A percentile compares a stretch with the other conserved stretches of the same genome.
These are phyloP conservation scores for Ictalurus punctatus DNA, from an alignment of 2,113 vertebrate species.

Conservation along the genomic window DNA sequence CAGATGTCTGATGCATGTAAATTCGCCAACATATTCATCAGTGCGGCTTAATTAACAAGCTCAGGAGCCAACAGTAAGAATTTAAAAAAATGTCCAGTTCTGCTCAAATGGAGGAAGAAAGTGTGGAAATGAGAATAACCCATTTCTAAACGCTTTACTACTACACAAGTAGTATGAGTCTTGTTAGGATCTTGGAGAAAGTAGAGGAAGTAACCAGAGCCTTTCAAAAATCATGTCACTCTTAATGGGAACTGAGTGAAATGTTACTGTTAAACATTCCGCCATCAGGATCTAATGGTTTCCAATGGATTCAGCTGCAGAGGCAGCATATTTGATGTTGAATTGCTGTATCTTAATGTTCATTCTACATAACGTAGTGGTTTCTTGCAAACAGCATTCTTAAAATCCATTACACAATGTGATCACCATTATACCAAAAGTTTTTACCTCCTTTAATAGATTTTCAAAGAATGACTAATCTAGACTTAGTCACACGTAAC, in stretches of 20 bases:
- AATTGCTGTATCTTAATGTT: background rate
- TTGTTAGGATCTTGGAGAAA: background rate
- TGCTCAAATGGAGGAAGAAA: background rate
- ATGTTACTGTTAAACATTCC: background rate
- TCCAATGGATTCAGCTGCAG: background rate
- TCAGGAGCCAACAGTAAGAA: background rate
- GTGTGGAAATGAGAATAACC: background rate
- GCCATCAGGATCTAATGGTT: background rate
- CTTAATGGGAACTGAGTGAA: background rate
- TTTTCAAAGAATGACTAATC: background rate
- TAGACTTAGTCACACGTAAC: background rate
- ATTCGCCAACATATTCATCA: background rate
- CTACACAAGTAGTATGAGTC: background rate
- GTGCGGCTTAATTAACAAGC: constrained; percentile 5
- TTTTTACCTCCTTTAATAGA: background rate
- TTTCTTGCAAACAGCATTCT: background rate
- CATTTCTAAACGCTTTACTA: background rate
- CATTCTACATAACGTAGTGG: background rate
- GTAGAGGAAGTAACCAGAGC: background rate
- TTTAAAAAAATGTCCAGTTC: background rate
- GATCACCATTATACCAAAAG: background rate
- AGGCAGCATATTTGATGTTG: background rate
- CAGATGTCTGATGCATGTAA: background rate
- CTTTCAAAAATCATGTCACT: background rate
- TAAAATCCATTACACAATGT: background rate